Conservation (phyloP, 1,140 invertebrate species). For the Oryctes rhinoceros region DNA sequence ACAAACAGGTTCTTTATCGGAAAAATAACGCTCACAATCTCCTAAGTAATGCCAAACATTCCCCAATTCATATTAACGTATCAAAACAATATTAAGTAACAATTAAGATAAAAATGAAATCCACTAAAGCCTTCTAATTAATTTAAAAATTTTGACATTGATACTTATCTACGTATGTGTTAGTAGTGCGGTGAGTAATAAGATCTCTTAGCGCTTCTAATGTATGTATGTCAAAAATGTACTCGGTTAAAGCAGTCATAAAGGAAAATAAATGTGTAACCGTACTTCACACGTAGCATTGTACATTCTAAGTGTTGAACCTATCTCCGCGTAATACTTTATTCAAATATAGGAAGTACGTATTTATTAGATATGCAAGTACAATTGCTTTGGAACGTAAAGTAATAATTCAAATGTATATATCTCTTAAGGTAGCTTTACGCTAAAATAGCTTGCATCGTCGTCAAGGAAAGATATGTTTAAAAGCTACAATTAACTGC, state of each 20-base stretch:
- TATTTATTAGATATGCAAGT: neutral
- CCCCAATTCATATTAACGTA: constrained; percentile 5
- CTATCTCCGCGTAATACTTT: constrained; percentile 3
- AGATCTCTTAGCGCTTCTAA: neutral
- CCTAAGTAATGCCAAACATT: neutral
- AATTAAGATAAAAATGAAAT: constrained; percentile 26
- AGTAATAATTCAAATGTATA: constrained; percentile 21
- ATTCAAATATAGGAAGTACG: constrained; percentile 28
- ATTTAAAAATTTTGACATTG: neutral
- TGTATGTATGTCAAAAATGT: neutral
- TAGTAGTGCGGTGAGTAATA: neutral
- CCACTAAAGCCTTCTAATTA: constrained; percentile 19
- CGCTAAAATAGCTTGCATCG: neutral
- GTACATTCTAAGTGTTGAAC: neutral
- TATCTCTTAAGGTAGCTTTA: constrained; percentile 27
- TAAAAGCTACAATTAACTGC: no score
- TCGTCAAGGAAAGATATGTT: neutral
- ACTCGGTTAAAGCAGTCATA: neutral
- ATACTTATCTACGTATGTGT: constrained; percentile 17
- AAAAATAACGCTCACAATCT: constrained; percentile 16
- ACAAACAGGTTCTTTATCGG: constrained; percentile 1
- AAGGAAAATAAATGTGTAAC: constrained; percentile 13
- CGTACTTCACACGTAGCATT: constrained; percentile 12
- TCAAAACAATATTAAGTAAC: constrained; percentile 26
- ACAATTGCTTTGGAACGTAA: neutral